Percentiles rank a stretch among this genome's conserved stretches.
phyloP scores from a whole-genome alignment of 2,113 vertebrate species.

The Chaenogobius annularis region DNA sequence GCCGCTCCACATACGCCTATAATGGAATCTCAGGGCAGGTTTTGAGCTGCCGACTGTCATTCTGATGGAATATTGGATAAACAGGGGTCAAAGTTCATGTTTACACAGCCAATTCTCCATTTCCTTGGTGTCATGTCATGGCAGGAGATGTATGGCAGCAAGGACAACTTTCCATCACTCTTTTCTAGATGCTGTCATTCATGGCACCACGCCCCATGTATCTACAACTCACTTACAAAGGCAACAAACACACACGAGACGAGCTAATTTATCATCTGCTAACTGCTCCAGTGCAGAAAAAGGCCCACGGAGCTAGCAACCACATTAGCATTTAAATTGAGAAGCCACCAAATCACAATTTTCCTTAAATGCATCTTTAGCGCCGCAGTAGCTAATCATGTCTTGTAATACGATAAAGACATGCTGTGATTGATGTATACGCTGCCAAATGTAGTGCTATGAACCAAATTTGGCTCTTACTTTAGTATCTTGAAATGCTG shows the following conservation, averaged over 20 bases:
- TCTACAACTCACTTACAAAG: slow-evolving; percentile 27
- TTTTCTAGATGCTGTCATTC: slow-evolving; percentile 21
- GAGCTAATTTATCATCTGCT: slow-evolving; percentile 34
- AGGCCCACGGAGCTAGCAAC: slow-evolving; percentile 33
- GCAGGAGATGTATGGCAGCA: slow-evolving; percentile 34
- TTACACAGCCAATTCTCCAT: slow-evolving; percentile 58
- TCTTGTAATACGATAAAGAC: slow-evolving; percentile 52
- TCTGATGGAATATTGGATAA: slow-evolving; percentile 51
- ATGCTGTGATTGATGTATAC: slow-evolving; percentile 57
- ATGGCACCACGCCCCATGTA: background rate
- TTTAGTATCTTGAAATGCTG: slow-evolving; percentile 40
- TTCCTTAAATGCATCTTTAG: slow-evolving; percentile 17
- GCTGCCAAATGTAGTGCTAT: slow-evolving; percentile 22
- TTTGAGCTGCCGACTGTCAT: slow-evolving; percentile 33
- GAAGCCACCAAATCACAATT: slow-evolving; percentile 21
- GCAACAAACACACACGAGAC: slow-evolving; percentile 10
- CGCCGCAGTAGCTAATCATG: slow-evolving; percentile 25
- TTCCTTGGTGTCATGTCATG: slow-evolving; percentile 47
- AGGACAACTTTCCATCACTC: slow-evolving; percentile 15
- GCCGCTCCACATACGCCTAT: slow-evolving; percentile 17
- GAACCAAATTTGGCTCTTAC: slow-evolving; percentile 37
- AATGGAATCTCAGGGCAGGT: slow-evolving; percentile 39
- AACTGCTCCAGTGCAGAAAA: slow-evolving; percentile 17
- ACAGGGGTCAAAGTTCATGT: slow-evolving; percentile 57
- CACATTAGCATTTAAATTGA: slow-evolving; percentile 65